These are phyloP conservation scores for Malurus splendens DNA, from an alignment of 2,797 vertebrate genomes.

Conservation along the genomic window DNA sequence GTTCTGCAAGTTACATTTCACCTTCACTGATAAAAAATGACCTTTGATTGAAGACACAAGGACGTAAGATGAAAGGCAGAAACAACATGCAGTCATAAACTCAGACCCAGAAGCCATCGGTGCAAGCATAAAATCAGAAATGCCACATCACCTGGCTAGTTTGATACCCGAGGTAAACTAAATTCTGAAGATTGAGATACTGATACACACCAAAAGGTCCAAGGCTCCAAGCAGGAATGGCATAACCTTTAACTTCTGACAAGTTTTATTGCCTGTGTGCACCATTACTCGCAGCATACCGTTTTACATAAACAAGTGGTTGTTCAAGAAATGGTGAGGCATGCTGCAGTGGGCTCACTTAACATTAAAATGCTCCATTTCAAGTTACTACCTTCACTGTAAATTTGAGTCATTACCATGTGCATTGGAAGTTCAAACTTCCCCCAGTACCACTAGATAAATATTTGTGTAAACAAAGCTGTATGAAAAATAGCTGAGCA, in stretches of 20 bases:
- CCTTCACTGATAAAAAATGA: background rate
- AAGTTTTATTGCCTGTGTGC: background rate
- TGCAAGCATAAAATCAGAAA: background rate
- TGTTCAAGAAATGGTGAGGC: background rate
- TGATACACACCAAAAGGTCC: background rate
- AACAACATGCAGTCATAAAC: background rate
- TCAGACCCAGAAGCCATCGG: background rate
- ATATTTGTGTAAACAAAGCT: background rate
- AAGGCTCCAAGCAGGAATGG: background rate
- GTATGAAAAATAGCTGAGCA: background rate
- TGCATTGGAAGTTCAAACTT: background rate
- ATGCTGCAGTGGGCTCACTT: background rate
- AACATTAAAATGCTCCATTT: background rate
- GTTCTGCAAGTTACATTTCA: background rate
- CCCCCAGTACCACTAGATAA: background rate
- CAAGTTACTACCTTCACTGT: background rate
- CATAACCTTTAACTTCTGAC: background rate
- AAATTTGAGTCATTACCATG: background rate
- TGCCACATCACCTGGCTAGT: background rate
- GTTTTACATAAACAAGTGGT: background rate
- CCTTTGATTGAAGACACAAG: background rate
- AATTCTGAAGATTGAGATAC: background rate
- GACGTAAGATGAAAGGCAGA: background rate
- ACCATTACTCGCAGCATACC: background rate
- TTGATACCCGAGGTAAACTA: background rate